A percentile compares a stretch with the other conserved stretches of the same genome.
Evolutionary conservation across 2,797 vertebrate species (phyloP).

Genomic region (Characodon lateralis): DNA sequence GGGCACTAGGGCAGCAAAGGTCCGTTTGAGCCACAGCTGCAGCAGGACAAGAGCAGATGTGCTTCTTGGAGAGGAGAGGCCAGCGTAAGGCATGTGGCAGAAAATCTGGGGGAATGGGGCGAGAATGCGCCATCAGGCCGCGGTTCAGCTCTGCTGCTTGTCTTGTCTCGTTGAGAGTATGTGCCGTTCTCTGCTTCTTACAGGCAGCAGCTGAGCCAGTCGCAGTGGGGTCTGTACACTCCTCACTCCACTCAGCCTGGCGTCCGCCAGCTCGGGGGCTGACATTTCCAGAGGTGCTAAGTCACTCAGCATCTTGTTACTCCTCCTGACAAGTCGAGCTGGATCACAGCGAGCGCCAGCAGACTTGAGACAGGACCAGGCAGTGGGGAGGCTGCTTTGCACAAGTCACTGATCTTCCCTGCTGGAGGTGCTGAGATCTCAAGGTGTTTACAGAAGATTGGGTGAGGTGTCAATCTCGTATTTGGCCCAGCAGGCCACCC

Average conservation of each 20-base stretch:
- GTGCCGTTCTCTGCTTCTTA: constrained; percentile 47
- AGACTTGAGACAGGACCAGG: constrained; percentile 62
- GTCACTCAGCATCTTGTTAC: constrained; percentile 84
- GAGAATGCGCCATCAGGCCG: constrained; percentile 16
- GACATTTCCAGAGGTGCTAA: constrained; percentile 85
- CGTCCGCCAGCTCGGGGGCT: constrained; percentile 71
- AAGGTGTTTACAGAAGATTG: constrained; percentile 80
- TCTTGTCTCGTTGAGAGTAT: constrained; percentile 47
- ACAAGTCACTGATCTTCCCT: constrained; percentile 69
- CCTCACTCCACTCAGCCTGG: constrained; percentile 61
- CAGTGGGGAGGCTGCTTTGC: constrained; percentile 64
- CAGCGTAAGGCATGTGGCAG: constrained; percentile 52
- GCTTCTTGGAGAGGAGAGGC: constrained; percentile 47
- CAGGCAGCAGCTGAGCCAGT: constrained; percentile 72
- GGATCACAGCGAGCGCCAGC: constrained; percentile 64
- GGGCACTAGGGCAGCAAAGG: constrained; percentile 50
- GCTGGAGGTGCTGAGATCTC: constrained; percentile 76
- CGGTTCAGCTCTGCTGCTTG: constrained; percentile 49
- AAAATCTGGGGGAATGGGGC: constrained; percentile 43
- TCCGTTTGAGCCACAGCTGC: constrained; percentile 45
- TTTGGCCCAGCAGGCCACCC: constrained; percentile 53
- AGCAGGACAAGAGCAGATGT: constrained; percentile 69
- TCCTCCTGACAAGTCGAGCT: constrained; percentile 74
- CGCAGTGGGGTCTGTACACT: constrained; percentile 49
- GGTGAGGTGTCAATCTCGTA: constrained; percentile 72